phyloP scores from a whole-genome alignment of 2,113 vertebrate genomes.

The Cyanistes caeruleus region DNA sequence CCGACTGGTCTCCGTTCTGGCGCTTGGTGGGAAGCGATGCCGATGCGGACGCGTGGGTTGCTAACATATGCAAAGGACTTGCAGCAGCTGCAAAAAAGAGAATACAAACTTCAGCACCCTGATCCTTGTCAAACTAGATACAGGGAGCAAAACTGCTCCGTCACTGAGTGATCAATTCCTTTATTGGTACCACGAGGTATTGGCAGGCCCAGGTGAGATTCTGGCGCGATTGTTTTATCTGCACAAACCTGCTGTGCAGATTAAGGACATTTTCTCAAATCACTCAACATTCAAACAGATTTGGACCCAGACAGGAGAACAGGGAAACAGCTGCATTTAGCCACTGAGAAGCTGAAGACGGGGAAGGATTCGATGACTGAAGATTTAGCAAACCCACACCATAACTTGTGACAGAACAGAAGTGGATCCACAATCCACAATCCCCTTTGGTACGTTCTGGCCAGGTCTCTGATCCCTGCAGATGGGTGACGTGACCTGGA shows the following conservation, averaged over 20 bases:
- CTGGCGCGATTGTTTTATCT: not conserved
- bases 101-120: not conserved
- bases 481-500: not conserved
- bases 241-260: not conserved
- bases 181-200: accelerated
- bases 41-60: constrained; percentile 91
- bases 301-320: not conserved
- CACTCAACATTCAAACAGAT: not conserved
- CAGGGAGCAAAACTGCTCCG: not conserved
- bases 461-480: not conserved
- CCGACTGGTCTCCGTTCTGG: constrained; percentile 85
- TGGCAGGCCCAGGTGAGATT: not conserved
- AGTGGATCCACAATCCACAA: not conserved
- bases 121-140: not conserved
- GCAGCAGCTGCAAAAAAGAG: constrained; percentile 78
- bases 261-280: not conserved
- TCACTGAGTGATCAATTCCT: not conserved
- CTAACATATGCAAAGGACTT: constrained; percentile 92
- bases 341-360: not conserved
- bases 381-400: not conserved
- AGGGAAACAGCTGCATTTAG: not conserved
- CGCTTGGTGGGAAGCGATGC: constrained; percentile 96
- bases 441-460: not conserved
- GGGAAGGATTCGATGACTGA: not conserved
- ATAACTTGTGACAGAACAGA: not conserved